Conservation (phyloP, 2,113 vertebrate species). For the Theristicus caerulescens region DNA sequence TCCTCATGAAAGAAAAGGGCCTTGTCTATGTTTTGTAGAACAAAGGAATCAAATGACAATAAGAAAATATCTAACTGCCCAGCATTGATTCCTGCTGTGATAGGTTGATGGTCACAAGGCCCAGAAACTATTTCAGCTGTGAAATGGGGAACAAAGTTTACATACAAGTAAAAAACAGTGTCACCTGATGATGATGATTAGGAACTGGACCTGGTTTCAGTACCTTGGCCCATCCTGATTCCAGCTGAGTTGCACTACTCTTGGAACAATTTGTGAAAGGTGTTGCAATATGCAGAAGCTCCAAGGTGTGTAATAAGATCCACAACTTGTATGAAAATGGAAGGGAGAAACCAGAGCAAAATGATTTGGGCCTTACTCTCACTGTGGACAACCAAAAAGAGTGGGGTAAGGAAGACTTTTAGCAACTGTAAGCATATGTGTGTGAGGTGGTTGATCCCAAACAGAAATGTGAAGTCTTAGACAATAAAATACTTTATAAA, state of each 20-base stretch:
- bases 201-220: not conserved
- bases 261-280: not conserved
- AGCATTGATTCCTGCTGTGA: not conserved
- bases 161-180: not conserved
- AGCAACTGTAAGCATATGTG: not conserved
- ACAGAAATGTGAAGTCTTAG: not conserved
- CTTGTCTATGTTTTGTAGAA: not conserved
- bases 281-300: not conserved
- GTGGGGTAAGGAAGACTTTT: not conserved
- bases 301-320: not conserved
- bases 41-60: not conserved
- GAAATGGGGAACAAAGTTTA: not conserved
- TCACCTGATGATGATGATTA: not conserved
- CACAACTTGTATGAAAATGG: not conserved
- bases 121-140: not conserved
- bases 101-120: not conserved
- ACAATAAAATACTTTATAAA: not conserved
- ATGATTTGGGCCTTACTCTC: not conserved
- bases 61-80: not conserved
- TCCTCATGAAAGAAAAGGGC: not conserved
- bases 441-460: not conserved
- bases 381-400: not conserved
- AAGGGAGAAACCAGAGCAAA: not conserved
- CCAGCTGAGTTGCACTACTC: not conserved
- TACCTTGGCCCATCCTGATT: not conserved